Percentiles rank a stretch among this genome's conserved stretches.
phyloP scores from a whole-genome alignment of 53 echinoderm and acorn worm genomes.

The Paelopatides confundens region DNA sequence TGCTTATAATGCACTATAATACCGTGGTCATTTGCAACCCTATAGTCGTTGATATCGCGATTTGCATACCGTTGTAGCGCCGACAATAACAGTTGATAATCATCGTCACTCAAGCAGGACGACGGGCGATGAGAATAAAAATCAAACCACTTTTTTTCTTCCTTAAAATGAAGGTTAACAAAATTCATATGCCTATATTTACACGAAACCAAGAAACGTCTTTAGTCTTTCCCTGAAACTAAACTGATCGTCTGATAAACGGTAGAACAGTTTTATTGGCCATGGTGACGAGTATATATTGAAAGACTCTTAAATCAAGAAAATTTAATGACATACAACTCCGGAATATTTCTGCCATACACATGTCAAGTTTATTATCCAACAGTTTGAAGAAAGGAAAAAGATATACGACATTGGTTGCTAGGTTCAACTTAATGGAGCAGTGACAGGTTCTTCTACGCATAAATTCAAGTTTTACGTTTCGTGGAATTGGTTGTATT shows the following conservation, averaged over 20 bases:
- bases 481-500: not conserved
- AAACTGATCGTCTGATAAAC: conserved; percentile 17
- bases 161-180: not conserved
- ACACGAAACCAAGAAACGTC: conserved; percentile 1
- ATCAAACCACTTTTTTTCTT: conserved; percentile 3
- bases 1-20: not conserved
- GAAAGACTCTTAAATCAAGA: conserved; percentile 33
- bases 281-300: conserved; percentile 10
- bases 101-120: too few relatives aligned
- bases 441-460: too few relatives aligned
- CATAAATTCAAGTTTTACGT: too few relatives aligned
- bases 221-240: not conserved
- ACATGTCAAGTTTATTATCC: conserved; percentile 28
- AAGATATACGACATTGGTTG: conserved; percentile 9
- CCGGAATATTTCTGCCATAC: conserved; percentile 2
- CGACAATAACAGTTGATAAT: not conserved
- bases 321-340: conserved; percentile 8
- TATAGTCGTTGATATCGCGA: too few relatives aligned
- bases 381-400: conserved; percentile 14
- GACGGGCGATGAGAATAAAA: not conserved
- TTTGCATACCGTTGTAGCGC: too few relatives aligned
- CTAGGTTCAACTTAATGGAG: not conserved
- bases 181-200: conserved; percentile 1
- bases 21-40: too few relatives aligned
- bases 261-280: not conserved